Percentiles rank a stretch among this genome's conserved stretches.
phyloP scores from a whole-genome alignment of 2,797 vertebrate species.

The Sitta carolinensis region DNA sequence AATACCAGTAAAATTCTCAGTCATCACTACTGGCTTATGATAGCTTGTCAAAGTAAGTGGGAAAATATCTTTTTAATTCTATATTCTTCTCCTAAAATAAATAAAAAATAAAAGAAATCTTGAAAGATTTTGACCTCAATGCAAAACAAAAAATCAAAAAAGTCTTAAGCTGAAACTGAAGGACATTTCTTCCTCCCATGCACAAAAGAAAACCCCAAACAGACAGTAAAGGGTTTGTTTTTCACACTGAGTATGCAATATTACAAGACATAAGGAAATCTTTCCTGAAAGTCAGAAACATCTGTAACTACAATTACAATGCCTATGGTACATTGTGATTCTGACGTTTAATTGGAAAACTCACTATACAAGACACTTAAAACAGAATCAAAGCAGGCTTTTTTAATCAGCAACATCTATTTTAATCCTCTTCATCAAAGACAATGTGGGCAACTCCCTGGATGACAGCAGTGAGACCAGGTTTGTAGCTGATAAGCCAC shows the following conservation, averaged over 20 bases:
- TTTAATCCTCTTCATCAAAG: neutral
- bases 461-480: neutral
- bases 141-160: neutral
- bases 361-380: conserved; percentile 1
- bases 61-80: neutral
- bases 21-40: neutral
- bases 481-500: neutral
- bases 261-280: conserved; percentile 46
- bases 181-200: neutral
- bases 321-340: neutral
- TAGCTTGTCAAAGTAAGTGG: neutral
- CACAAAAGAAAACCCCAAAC: neutral
- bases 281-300: conserved; percentile 54
- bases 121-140: neutral
- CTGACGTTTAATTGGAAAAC: conserved; percentile 34
- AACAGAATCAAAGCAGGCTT: neutral
- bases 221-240: neutral
- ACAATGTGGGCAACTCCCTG: neutral
- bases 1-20: neutral
- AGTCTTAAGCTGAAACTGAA: neutral
- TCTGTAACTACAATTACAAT: conserved; percentile 43
- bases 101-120: neutral
- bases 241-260: neutral
- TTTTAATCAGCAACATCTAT: neutral
- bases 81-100: neutral